Conservation (phyloP, 2,797 vertebrate species). For the Lepidocolaptes lacrymiger region DNA sequence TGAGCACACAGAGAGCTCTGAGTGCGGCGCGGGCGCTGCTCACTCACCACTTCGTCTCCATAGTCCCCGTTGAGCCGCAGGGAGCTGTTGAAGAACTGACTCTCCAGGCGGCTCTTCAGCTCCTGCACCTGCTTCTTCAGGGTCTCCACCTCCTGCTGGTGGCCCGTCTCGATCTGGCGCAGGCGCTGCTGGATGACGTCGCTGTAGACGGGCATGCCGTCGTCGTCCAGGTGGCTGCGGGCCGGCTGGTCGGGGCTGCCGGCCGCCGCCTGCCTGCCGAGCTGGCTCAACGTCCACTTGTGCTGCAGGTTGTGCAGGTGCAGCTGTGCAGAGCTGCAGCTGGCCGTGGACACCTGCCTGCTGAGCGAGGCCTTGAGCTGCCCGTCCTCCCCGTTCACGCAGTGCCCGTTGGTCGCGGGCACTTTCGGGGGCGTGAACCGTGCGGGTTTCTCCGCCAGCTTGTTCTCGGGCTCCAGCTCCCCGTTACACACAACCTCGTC, state of each 20-base stretch:
- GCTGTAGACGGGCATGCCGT: constrained; percentile 90
- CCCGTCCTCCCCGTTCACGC: constrained; percentile 76
- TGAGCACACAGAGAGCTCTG: neutral
- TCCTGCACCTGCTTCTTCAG: constrained; percentile 96
- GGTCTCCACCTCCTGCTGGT: constrained; percentile 95
- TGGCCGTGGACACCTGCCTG: constrained; percentile 84
- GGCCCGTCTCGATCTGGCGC: constrained; percentile 93
- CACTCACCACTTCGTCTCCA: constrained; percentile 92
- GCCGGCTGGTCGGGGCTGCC: constrained; percentile 89
- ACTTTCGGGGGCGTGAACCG: constrained; percentile 47
- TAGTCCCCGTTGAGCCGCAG: constrained; percentile 90
- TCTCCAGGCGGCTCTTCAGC: constrained; percentile 91
- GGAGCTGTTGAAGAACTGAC: constrained; percentile 83
- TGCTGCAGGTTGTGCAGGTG: constrained; percentile 83
- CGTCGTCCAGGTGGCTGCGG: constrained; percentile 91
- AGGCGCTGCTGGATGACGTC: constrained; percentile 93
- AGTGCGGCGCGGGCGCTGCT: rapidly evolving
- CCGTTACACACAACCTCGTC: constrained; percentile 81
- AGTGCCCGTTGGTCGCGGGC: constrained; percentile 74
- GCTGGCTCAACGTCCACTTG: constrained; percentile 71
- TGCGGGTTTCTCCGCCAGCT: constrained; percentile 34
- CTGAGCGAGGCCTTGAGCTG: constrained; percentile 80
- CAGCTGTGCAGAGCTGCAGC: constrained; percentile 84
- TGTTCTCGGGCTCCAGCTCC: constrained; percentile 78
- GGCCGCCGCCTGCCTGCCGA: constrained; percentile 70